Percentiles rank a stretch among this genome's conserved stretches.
Conservation (phyloP, 2,797 vertebrate genomes). For the Rhabdophis nuchalis region DNA sequence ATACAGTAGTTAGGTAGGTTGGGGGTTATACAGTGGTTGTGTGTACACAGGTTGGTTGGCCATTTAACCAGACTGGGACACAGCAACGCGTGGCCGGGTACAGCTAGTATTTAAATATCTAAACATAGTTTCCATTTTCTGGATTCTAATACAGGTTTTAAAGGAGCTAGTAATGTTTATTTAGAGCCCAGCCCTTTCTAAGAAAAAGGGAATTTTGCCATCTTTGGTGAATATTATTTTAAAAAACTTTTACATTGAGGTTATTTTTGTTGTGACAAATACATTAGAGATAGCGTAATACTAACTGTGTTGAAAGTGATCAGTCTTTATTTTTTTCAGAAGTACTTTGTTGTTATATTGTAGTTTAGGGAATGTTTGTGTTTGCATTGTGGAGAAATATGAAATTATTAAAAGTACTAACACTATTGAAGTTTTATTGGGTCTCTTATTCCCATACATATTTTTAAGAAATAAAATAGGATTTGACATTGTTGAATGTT, state of each 20-base stretch:
- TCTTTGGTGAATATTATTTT: neutral
- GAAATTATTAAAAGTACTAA: neutral
- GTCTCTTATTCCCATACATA: neutral
- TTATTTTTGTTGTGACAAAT: neutral
- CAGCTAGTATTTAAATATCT: too few relatives aligned
- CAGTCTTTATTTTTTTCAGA: neutral
- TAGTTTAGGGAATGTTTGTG: neutral
- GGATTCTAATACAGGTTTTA: neutral
- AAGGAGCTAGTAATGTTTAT: neutral
- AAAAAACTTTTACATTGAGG: neutral
- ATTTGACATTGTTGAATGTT: neutral
- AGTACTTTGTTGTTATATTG: neutral
- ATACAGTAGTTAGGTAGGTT: too few relatives aligned
- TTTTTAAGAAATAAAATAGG: neutral
- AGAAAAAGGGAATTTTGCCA: neutral
- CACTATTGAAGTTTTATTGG: neutral
- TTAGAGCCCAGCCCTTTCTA: neutral
- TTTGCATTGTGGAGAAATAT: neutral
- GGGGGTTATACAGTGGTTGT: too few relatives aligned
- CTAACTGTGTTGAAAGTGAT: neutral
- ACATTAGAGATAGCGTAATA: neutral
- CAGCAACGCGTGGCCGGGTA: too few relatives aligned
- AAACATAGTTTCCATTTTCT: neutral
- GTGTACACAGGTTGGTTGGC: too few relatives aligned
- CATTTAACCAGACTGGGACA: too few relatives aligned